Evolutionary conservation across 2,888 invertebrate species (phyloP).

Genomic region (Lithophane socia): DNA sequence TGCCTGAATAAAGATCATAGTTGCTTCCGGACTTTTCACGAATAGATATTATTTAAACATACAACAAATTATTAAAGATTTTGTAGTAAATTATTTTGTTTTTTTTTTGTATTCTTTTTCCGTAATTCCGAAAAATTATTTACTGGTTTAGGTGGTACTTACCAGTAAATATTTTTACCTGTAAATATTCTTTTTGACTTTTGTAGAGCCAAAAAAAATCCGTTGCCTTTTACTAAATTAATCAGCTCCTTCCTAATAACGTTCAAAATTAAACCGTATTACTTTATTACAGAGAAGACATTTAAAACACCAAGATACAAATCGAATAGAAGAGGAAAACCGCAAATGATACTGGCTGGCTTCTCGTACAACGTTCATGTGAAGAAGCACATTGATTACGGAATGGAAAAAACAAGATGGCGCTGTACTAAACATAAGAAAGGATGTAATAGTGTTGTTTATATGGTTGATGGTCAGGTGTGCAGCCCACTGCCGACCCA

Average conservation of each 20-base stretch:
- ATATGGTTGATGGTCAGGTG: constrained; percentile 32
- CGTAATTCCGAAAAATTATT: too few species aligned
- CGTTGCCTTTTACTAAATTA: neutral
- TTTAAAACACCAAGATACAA: constrained; percentile 18
- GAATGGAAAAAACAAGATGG: constrained; percentile 57
- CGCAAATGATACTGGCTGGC: constrained; percentile 45
- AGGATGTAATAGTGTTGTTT: constrained; percentile 47
- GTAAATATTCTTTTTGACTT: too few species aligned
- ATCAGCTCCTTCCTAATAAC: neutral
- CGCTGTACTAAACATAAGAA: constrained; percentile 54
- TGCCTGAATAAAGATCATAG: constrained; percentile 14
- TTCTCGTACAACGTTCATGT: constrained; percentile 55
- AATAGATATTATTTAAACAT: neutral
- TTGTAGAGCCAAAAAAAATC: too few species aligned
- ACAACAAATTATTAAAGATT: neutral
- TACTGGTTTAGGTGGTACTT: too few species aligned
- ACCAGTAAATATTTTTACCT: too few species aligned
- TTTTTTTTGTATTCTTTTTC: neutral
- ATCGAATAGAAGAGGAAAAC: constrained; percentile 49
- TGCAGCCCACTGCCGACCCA: constrained; percentile 28
- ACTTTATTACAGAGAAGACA: constrained; percentile 38
- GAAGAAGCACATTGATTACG: neutral
- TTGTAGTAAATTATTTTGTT: neutral
- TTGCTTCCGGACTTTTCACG: constrained; percentile 16
- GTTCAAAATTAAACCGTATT: neutral